Evolutionary conservation across 2,797 vertebrate genomes (phyloP).

Genomic region (Phoxinus dragarum): DNA sequence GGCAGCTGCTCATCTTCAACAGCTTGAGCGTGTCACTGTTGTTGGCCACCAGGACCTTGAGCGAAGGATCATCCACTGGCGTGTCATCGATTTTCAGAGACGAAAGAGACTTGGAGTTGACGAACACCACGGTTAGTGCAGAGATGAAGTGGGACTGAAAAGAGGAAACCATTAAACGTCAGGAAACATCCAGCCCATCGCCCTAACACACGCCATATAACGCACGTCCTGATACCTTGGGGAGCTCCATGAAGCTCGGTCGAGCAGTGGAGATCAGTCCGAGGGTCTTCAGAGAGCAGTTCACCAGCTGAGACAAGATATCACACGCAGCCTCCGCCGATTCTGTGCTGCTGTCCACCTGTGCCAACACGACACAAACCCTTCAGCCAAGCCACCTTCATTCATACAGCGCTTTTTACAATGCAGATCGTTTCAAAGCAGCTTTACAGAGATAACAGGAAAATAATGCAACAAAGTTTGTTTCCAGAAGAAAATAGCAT

Average conservation of each 20-base stretch:
- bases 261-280: constrained; percentile 97
- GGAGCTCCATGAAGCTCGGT: constrained; percentile 99
- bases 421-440: too few relatives aligned
- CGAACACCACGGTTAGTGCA: constrained; percentile 97
- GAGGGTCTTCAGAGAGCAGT: constrained; percentile 97
- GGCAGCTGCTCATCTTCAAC: constrained; percentile 99
- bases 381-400: too few relatives aligned
- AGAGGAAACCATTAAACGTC: background rate
- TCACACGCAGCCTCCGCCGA: constrained; percentile 98
- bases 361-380: constrained; percentile 23
- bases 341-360: constrained; percentile 99
- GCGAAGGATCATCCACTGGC: constrained; percentile 96
- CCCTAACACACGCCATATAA: background rate
- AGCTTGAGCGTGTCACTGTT: constrained; percentile 96
- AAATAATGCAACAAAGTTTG: too few relatives aligned
- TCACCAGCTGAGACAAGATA: constrained; percentile 97
- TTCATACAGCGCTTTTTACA: too few relatives aligned
- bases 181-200: background rate
- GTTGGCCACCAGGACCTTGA: constrained; percentile 94
- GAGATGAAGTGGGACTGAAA: constrained; percentile 97
- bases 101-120: constrained; percentile 98
- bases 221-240: constrained; percentile 83
- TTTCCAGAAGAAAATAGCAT: too few relatives aligned
- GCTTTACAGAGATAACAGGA: too few relatives aligned
- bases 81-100: constrained; percentile 98